A percentile compares a stretch with the other conserved stretches of the same genome.
phyloP scores from a whole-genome alignment of 2,113 vertebrate genomes.

The Corvus cornix region DNA sequence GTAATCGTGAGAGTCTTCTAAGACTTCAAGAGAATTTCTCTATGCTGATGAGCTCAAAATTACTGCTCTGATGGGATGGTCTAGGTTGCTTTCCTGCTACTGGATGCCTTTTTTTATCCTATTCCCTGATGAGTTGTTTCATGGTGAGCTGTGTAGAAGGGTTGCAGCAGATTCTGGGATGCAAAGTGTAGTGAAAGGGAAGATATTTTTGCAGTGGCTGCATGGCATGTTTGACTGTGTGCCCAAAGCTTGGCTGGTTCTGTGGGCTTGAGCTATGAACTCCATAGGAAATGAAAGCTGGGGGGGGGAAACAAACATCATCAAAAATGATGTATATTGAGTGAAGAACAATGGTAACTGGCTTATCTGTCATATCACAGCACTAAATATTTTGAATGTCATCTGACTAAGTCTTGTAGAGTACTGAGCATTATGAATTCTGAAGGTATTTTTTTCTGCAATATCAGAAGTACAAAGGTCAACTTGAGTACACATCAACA shows the following conservation, averaged over 20 bases:
- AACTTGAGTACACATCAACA: neutral
- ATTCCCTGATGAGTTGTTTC: neutral
- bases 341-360: neutral
- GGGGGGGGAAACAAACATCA: neutral
- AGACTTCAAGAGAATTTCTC: neutral
- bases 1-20: neutral
- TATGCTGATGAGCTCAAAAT: neutral
- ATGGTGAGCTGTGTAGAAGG: neutral
- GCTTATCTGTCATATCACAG: neutral
- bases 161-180: neutral
- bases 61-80: neutral
- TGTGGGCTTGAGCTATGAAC: neutral
- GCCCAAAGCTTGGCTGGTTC: neutral
- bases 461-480: neutral
- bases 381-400: neutral
- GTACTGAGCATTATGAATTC: neutral
- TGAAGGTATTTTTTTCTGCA: neutral
- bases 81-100: neutral
- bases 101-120: neutral
- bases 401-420: neutral
- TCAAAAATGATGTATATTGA: neutral
- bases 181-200: neutral
- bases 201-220: neutral
- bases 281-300: neutral
- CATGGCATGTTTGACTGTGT: neutral